These are phyloP conservation scores for Bovichtus variegatus DNA, from an alignment of 2,797 vertebrate species.

Conservation along the genomic window DNA sequence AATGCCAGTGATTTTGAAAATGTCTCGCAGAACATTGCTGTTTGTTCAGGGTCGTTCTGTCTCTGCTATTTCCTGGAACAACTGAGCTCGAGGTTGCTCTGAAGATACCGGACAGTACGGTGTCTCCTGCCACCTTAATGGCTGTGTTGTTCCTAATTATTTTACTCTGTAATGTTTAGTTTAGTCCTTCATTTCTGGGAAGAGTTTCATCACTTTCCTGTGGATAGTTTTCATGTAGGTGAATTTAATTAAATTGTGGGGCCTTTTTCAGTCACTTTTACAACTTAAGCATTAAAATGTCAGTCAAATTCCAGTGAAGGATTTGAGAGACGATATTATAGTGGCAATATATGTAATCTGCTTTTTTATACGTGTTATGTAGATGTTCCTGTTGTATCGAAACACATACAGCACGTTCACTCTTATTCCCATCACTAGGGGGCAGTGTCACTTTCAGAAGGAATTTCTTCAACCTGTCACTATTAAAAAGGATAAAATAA, in stretches of 20 bases:
- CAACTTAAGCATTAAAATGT: neutral
- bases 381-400: neutral
- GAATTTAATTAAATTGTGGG: neutral
- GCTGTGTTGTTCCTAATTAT: neutral
- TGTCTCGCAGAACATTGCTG: neutral
- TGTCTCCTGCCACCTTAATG: neutral
- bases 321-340: neutral
- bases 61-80: constrained; percentile 1
- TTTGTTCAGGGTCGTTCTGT: neutral
- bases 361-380: neutral
- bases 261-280: neutral
- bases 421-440: constrained; percentile 41
- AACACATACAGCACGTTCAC: neutral
- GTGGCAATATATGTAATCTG: neutral
- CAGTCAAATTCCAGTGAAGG: neutral
- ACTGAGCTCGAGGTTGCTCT: neutral
- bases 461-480: neutral
- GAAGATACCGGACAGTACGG: neutral
- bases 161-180: neutral
- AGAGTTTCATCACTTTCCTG: neutral
- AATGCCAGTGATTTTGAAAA: constrained; percentile 24
- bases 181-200: neutral
- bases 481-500: neutral
- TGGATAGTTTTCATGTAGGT: neutral
- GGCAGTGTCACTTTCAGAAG: constrained; percentile 49